Percentiles rank a stretch among this genome's conserved stretches.
Evolutionary conservation across 2,797 vertebrate species (phyloP).

Genomic region (Premnoplex brunnescens): DNA sequence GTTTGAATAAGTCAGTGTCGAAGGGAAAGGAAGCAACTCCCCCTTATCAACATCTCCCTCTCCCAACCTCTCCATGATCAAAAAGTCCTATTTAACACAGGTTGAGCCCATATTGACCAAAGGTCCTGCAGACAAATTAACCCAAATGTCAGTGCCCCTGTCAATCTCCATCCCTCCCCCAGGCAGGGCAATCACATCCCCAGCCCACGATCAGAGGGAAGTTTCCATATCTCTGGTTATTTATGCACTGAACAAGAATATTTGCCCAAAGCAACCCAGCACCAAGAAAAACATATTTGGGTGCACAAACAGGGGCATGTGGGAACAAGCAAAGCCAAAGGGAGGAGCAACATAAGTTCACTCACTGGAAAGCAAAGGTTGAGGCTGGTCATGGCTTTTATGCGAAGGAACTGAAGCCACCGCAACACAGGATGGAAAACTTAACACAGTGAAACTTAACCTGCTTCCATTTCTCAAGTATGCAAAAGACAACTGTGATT

Average conservation of each 20-base stretch:
- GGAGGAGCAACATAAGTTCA: not conserved
- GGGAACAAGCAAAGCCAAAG: not conserved
- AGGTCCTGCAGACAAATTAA: not conserved
- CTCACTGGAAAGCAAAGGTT: not conserved
- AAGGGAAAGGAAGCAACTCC: not conserved
- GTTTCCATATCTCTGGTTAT: not conserved
- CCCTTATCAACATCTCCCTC: not conserved
- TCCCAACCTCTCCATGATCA: not conserved
- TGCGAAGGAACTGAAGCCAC: not conserved
- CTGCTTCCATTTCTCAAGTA: not conserved
- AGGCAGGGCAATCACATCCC: not conserved
- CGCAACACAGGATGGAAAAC: not conserved
- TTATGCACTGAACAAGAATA: not conserved
- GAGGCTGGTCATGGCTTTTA: fast-evolving
- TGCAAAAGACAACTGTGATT: not conserved
- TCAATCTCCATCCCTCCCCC: not conserved
- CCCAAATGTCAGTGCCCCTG: slow-evolving; percentile 22
- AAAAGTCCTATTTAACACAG: not conserved
- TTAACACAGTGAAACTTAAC: fast-evolving
- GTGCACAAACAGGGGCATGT: not conserved
- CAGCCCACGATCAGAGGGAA: not conserved
- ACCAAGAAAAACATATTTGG: not conserved
- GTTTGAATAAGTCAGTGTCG: not conserved
- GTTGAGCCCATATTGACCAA: not conserved
- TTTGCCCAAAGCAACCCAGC: not conserved